Conservation (phyloP, 1,140 invertebrate species). For the Lethrus apterus region DNA sequence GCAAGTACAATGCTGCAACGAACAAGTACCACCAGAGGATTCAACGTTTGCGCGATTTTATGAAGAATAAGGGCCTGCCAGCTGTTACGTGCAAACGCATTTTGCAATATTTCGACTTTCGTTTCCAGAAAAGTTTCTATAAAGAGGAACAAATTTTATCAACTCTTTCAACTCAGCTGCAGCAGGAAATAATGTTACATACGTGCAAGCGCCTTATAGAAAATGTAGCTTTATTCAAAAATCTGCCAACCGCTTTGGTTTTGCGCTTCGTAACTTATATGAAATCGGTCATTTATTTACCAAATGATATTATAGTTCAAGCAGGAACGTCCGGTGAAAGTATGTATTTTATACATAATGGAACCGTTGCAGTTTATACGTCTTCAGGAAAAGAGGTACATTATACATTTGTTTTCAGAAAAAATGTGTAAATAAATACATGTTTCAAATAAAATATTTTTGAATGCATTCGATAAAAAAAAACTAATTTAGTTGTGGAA, state of each 20-base stretch:
- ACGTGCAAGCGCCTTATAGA: constrained; percentile 15
- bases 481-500: background rate
- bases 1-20: constrained; percentile 4
- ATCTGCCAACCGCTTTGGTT: constrained; percentile 24
- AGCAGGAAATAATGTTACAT: background rate
- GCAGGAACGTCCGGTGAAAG: constrained; percentile 47
- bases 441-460: too few relatives aligned
- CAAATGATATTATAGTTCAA: constrained; percentile 42
- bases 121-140: constrained; percentile 7
- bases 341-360: constrained; percentile 52
- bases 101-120: constrained; percentile 11
- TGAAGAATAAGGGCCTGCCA: constrained; percentile 5
- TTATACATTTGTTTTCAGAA: too few relatives aligned
- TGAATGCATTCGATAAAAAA: too few relatives aligned
- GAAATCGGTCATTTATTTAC: constrained; percentile 27
- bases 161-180: background rate
- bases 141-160: constrained; percentile 2
- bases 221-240: constrained; percentile 26
- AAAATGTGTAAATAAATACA: too few relatives aligned
- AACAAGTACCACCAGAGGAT: constrained; percentile 8
- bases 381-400: constrained; percentile 48
- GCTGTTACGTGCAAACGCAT: background rate
- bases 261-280: constrained; percentile 23
- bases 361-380: constrained; percentile 50
- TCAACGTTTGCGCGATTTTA: constrained; percentile 5